A percentile compares a stretch with the other conserved stretches of the same genome.
Conservation (phyloP, 2,888 invertebrate species). For the Anoplius nigerrimus region DNA sequence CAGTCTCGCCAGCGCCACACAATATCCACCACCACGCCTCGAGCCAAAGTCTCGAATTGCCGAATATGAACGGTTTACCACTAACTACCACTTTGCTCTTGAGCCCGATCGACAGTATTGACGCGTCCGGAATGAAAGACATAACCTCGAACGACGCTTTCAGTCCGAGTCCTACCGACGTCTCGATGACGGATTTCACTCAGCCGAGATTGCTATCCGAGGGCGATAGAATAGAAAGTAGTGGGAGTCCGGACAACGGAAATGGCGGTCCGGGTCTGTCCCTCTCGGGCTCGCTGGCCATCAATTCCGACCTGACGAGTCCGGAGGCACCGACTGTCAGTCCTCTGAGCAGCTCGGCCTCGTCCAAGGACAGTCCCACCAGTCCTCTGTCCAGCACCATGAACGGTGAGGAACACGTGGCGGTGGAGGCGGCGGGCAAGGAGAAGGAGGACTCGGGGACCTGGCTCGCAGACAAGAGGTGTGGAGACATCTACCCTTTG, state of each 20-base stretch:
- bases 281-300: conserved; percentile 50
- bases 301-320: conserved; percentile 60
- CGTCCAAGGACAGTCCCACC: conserved; percentile 78
- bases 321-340: conserved; percentile 62
- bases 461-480: conserved; percentile 6
- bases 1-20: conserved; percentile 69
- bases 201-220: conserved; percentile 42
- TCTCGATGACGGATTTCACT: conserved; percentile 48
- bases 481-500: neutral
- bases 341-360: conserved; percentile 62
- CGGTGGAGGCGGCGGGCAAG: conserved; percentile 62
- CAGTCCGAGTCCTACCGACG: conserved; percentile 49
- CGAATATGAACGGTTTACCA: neutral
- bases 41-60: neutral
- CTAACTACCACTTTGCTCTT: neutral
- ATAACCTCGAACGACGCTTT: conserved; percentile 13
- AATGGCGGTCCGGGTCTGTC: conserved; percentile 39
- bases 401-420: conserved; percentile 46
- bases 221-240: conserved; percentile 33
- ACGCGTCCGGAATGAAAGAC: neutral
- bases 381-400: conserved; percentile 75
- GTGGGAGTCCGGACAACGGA: conserved; percentile 45
- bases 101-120: neutral
- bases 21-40: neutral
- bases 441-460: conserved; percentile 1